These are phyloP conservation scores for Synanthedon formicaeformis DNA, from an alignment of 2,888 invertebrate genomes.

Conservation along the genomic window DNA sequence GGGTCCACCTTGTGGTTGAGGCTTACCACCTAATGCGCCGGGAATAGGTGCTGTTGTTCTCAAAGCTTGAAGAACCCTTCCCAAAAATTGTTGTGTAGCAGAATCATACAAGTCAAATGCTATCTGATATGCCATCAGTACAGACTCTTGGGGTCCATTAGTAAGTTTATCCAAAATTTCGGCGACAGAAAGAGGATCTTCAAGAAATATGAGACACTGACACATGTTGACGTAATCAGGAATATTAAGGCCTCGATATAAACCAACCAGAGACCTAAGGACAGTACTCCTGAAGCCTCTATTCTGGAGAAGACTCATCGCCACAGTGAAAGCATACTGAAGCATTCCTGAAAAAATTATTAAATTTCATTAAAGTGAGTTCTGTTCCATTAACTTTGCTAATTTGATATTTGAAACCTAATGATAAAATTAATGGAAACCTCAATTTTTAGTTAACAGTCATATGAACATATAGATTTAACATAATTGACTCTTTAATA, in stretches of 20 bases:
- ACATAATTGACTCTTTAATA: too few relatives aligned
- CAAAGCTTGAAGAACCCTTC: constrained; percentile 85
- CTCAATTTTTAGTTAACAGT: too few relatives aligned
- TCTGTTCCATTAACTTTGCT: too few relatives aligned
- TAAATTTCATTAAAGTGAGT: too few relatives aligned
- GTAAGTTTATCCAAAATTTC: constrained; percentile 92
- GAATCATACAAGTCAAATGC: constrained; percentile 99
- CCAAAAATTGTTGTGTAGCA: constrained; percentile 97
- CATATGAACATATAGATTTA: too few relatives aligned
- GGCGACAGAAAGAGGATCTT: constrained; percentile 93
- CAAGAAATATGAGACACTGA: constrained; percentile 96
- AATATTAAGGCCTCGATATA: constrained; percentile 88
- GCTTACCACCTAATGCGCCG: constrained; percentile 78
- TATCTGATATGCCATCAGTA: constrained; percentile 98
- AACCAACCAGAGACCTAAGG: constrained; percentile 86
- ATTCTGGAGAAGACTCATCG: constrained; percentile 96
- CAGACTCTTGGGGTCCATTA: constrained; percentile 80
- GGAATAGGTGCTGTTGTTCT: constrained; percentile 86
- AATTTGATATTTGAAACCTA: too few relatives aligned
- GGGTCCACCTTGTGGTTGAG: constrained; percentile 75
- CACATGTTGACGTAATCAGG: constrained; percentile 99
- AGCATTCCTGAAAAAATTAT: constrained; percentile 76
- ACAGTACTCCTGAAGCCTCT: constrained; percentile 93
- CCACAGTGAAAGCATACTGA: constrained; percentile 95
- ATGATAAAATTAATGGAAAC: too few relatives aligned